Percentiles rank a stretch among this genome's conserved stretches.
Evolutionary conservation across 1,140 invertebrate species (phyloP).

Genomic region (Solen grandis): DNA sequence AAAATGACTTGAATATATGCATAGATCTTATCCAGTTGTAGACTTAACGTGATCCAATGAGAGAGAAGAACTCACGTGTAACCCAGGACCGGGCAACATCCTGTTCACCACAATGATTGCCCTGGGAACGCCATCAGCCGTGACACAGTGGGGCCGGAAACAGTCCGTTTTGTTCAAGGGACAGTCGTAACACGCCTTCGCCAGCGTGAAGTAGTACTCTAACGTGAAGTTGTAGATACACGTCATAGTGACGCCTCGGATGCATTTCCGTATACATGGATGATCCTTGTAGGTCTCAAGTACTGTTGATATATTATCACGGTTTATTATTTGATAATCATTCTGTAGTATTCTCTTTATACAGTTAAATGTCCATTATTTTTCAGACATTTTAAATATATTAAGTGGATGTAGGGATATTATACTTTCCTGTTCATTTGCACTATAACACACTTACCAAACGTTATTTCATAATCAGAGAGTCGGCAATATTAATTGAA

Average conservation of each 20-base stretch:
- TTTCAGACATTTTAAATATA: no score
- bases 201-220: slow-evolving; percentile 90
- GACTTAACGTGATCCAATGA: background rate
- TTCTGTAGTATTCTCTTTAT: no score
- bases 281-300: slow-evolving; percentile 62
- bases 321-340: no score
- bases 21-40: background rate
- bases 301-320: no score
- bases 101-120: slow-evolving; percentile 91
- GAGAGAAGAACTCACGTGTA: slow-evolving; percentile 84
- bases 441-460: no score
- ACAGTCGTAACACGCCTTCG: slow-evolving; percentile 91
- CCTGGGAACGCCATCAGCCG: slow-evolving; percentile 89
- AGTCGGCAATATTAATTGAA: no score
- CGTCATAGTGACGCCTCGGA: slow-evolving; percentile 85
- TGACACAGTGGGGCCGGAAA: slow-evolving; percentile 88
- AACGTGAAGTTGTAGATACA: slow-evolving; percentile 88
- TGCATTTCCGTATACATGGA: slow-evolving; percentile 89
- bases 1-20: background rate
- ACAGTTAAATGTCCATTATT: no score
- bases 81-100: slow-evolving; percentile 91
- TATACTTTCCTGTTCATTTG: no score
- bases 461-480: no score
- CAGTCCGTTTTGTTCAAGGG: slow-evolving; percentile 90
- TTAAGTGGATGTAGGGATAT: no score